Evolutionary conservation across 1,140 invertebrate genomes (phyloP).

Genomic region (Pseudomyrmex flavicornis): DNA sequence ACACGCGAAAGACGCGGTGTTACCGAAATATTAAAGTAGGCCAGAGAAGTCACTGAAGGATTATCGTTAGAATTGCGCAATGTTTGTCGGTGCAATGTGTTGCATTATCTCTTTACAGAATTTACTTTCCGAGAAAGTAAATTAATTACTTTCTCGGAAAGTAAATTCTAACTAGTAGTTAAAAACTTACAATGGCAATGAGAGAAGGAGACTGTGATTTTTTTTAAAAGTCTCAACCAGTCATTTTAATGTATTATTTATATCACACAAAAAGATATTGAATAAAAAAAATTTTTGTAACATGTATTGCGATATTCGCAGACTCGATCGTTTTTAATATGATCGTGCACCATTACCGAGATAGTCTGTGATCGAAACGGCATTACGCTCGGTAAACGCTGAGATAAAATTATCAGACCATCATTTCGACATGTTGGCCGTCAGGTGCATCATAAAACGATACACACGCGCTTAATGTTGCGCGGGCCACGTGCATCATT

Average conservation of each 20-base stretch:
- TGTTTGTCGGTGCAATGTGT: conserved; percentile 32
- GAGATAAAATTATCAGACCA: conserved; percentile 43
- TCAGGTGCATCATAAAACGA: conserved; percentile 61
- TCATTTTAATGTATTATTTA: neutral
- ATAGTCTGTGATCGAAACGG: conserved; percentile 5
- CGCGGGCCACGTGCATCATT: conserved; percentile 61
- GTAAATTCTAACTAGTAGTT: too few relatives aligned
- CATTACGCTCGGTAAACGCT: neutral
- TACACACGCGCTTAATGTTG: conserved; percentile 41
- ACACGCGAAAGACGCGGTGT: conserved; percentile 52
- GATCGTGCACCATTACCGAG: neutral
- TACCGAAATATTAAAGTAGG: conserved; percentile 73
- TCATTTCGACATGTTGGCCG: conserved; percentile 60
- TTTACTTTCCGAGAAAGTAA: neutral
- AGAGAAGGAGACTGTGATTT: neutral
- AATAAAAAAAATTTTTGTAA: neutral
- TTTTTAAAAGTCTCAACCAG: neutral
- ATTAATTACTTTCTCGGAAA: too few relatives aligned
- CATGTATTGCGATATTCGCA: neutral
- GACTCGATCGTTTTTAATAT: neutral
- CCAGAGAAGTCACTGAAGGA: conserved; percentile 50
- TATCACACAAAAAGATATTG: neutral
- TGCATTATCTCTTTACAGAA: neutral
- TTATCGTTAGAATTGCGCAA: conserved; percentile 59
- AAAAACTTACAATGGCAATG: neutral